phyloP scores from a whole-genome alignment of 2,888 invertebrate species.

The Xylota sylvarum region DNA sequence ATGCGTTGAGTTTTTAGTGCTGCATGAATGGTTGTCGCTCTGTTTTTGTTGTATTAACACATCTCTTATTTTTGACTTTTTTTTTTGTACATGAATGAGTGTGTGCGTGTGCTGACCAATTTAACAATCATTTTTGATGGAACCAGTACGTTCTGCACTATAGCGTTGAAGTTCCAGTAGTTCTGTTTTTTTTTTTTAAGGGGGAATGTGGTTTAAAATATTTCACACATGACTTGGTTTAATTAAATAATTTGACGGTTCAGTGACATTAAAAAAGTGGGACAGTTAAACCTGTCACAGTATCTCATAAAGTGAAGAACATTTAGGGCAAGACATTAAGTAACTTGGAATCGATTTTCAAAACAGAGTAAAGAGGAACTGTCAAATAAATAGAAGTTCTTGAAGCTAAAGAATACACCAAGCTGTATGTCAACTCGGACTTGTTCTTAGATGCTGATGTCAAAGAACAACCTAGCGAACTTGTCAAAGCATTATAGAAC shows the following conservation, averaged over 20 bases:
- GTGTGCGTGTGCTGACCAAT: conserved; percentile 13
- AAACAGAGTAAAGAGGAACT: too few species aligned
- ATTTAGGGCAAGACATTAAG: too few species aligned
- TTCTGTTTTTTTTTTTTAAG: not conserved
- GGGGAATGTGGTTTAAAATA: not conserved
- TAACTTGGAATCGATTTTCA: too few species aligned
- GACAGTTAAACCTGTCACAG: conserved; percentile 18
- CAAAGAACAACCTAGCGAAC: too few species aligned
- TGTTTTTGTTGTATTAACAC: conserved; percentile 37
- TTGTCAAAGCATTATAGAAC: too few species aligned
- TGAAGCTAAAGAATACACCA: too few species aligned
- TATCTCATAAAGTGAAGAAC: not conserved
- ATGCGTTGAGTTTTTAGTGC: conserved; percentile 43
- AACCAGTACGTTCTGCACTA: conserved; percentile 6
- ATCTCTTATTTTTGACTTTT: conserved; percentile 8
- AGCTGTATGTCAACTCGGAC: too few species aligned
- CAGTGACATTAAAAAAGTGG: conserved; percentile 18
- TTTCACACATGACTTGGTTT: conserved; percentile 36
- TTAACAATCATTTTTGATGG: conserved; percentile 5
- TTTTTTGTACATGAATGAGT: not conserved
- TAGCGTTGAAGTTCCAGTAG: not conserved
- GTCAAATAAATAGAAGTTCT: too few species aligned
- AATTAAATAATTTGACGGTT: conserved; percentile 10
- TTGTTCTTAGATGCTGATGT: too few species aligned
- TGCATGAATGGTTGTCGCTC: conserved; percentile 57